A percentile compares a stretch with the other conserved stretches of the same genome.
phyloP scores from a whole-genome alignment of 2,797 vertebrate genomes.

The Antennarius maculatus region DNA sequence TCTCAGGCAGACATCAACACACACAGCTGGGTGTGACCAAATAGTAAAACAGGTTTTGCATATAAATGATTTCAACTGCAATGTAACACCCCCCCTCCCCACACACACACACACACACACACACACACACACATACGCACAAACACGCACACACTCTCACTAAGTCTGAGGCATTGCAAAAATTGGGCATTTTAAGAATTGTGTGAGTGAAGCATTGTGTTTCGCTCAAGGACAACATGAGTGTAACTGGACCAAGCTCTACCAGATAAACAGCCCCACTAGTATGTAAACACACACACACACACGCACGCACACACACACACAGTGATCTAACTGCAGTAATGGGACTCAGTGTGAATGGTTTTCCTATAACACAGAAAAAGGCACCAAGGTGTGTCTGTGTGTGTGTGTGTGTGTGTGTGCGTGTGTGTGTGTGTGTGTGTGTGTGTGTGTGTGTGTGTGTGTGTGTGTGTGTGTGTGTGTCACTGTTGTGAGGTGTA shows the following conservation, averaged over 20 bases:
- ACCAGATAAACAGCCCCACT: conserved; percentile 45
- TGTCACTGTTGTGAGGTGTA: conserved; percentile 5
- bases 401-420: conserved; percentile 1
- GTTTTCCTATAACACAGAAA: conserved; percentile 60
- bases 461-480: background rate
- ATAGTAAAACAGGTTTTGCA: background rate
- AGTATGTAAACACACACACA: conserved; percentile 20
- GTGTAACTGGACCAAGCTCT: conserved; percentile 45
- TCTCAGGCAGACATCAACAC: background rate
- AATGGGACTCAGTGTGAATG: conserved; percentile 55
- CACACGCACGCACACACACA: background rate
- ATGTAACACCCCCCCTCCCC: background rate
- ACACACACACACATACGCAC: no score
- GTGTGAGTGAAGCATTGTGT: conserved; percentile 11
- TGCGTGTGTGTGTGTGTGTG: no score
- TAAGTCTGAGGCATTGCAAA: conserved; percentile 6
- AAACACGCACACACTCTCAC: background rate
- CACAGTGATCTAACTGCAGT: conserved; percentile 42
- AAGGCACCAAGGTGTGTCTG: conserved; percentile 42
- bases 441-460: no score
- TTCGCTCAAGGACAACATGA: conserved; percentile 46
- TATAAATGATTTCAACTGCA: conserved; percentile 1
- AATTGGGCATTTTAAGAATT: background rate
- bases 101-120: background rate
- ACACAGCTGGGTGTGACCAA: background rate